Base-by-base conservation (phyloP, 2,888 invertebrate genomes). In the Drosophila antonietae region DNA sequence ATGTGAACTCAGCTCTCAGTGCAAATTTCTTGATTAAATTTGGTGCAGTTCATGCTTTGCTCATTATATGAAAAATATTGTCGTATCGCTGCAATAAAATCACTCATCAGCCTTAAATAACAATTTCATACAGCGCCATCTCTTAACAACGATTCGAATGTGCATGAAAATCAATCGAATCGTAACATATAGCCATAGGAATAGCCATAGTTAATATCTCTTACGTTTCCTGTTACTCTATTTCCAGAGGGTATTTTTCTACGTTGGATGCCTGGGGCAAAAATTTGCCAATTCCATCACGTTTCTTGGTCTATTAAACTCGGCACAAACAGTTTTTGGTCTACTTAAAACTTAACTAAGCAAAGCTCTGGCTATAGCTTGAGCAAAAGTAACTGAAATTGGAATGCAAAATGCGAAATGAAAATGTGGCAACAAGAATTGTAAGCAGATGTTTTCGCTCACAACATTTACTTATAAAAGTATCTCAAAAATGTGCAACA, bases 401-500 rank as follows among this genome's bases (percentile, higher is more conserved):
- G 68, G 68, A 68, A 56, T 67, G 47, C 41, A 20, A 49, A 67
- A 68, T 67, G 68, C 56, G 68, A 67, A 23, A 56, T 67, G 31
- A 55, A 65, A 67, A 68, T 67, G 68, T 49, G 67, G 67, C 67
- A 23, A 15, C 67, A 47, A 35, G 68, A 67, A 55, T 67, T 68
- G 67, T 35, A 56, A 37, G 67, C 67, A 68, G 67, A 67, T 56
- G 67, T 64, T 39, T 46, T 67, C 55, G 67, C 68, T 68, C 67
- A 67, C 41, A 67, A 56, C 55, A 67, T 67, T 67, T 56, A 56
- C 67, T 56, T 68, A 28, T 35, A 68, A 49, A 68, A 67, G 67
- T 67, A 67, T 67, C 68, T 67, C 35, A 67, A 49, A 67, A 68
- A 67, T 67, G 68, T 67, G 67, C 60, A 41, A 47, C 74, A 72